Conservation (phyloP, 2,113 vertebrate species). For the Pelusios castaneus region DNA sequence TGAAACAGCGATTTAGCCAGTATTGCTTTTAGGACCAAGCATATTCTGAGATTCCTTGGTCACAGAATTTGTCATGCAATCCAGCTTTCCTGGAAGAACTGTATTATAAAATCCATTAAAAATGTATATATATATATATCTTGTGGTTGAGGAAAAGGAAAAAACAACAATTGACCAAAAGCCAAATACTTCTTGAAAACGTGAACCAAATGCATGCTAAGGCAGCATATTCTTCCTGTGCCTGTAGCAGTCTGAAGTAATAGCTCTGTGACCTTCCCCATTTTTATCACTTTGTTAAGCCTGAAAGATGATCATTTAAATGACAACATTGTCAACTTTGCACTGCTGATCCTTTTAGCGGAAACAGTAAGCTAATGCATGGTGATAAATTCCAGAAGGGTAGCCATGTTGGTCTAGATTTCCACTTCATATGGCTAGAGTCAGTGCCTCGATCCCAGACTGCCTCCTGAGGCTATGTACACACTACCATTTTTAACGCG, state of each 20-base stretch:
- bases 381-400: too few species aligned
- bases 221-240: rapidly evolving
- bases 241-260: slow-evolving; percentile 1
- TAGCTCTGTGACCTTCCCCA: neutral
- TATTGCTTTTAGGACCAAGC: neutral
- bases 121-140: neutral
- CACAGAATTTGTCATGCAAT: neutral
- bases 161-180: neutral
- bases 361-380: neutral
- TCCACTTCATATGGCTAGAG: too few species aligned
- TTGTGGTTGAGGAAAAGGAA: neutral
- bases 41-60: neutral
- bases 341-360: neutral
- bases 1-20: neutral
- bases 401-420: too few species aligned
- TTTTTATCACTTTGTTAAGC: neutral
- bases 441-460: neutral
- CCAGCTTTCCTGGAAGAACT: neutral
- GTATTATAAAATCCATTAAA: neutral
- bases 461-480: too few species aligned
- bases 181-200: neutral
- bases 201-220: neutral
- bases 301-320: neutral
- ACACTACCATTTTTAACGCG: too few species aligned
- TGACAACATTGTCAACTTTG: neutral